phyloP scores from a whole-genome alignment of 2,797 vertebrate genomes.

The Agapornis canus region DNA sequence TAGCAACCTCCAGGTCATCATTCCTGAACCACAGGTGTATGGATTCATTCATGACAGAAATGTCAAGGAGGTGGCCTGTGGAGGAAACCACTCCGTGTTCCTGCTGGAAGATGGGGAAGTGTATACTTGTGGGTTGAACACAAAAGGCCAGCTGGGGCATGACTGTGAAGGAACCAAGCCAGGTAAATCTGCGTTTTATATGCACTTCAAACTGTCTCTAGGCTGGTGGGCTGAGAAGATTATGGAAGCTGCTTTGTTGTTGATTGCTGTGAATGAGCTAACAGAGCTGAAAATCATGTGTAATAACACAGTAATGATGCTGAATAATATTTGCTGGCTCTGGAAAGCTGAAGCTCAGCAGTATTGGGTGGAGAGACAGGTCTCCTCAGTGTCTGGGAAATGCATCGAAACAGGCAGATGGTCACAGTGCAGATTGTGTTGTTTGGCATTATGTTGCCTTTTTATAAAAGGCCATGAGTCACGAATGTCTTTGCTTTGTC shows the following conservation, averaged over 20 bases:
- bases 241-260: neutral
- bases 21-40: constrained; percentile 85
- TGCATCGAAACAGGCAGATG: neutral
- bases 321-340: neutral
- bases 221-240: neutral
- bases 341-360: neutral
- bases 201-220: neutral
- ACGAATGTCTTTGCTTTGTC: neutral
- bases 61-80: constrained; percentile 89
- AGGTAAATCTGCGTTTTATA: constrained; percentile 72
- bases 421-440: neutral
- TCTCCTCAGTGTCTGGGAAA: neutral
- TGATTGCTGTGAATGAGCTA: neutral
- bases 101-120: constrained; percentile 91
- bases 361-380: neutral
- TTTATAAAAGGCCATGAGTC: neutral
- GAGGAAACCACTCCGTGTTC: constrained; percentile 90
- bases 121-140: constrained; percentile 92
- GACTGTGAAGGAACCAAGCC: constrained; percentile 84
- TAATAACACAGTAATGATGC: neutral
- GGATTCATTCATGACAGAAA: constrained; percentile 82
- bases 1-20: constrained; percentile 75
- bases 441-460: neutral
- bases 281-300: neutral
- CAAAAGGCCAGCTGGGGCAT: constrained; percentile 91